Conservation (phyloP, 2,113 vertebrate genomes). For the Lynx canadensis region DNA sequence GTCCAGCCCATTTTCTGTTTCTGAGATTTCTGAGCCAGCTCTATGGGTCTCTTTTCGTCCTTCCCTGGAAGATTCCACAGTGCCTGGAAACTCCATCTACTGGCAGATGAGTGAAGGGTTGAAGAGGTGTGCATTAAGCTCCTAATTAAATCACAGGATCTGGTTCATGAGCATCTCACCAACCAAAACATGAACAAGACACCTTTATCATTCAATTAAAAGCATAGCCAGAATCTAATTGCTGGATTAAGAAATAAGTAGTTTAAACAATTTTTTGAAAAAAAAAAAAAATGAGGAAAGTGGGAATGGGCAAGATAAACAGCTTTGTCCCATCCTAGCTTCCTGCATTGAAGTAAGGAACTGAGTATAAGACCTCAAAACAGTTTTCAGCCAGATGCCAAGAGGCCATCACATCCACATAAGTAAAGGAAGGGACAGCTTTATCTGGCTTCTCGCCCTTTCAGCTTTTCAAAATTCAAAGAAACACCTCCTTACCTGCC, state of each 20-base stretch:
- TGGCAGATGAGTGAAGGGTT: slow-evolving; percentile 73
- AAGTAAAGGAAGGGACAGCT: background rate
- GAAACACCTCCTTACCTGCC: slow-evolving; percentile 89
- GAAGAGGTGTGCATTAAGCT: slow-evolving; percentile 81
- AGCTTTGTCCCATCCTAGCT: background rate
- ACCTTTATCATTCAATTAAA: slow-evolving; percentile 85
- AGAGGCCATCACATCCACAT: background rate
- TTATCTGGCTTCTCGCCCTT: background rate
- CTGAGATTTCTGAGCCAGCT: slow-evolving; percentile 54
- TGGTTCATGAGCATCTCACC: slow-evolving; percentile 79
- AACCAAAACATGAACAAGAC: slow-evolving; percentile 83
- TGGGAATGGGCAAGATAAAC: background rate
- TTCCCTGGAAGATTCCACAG: slow-evolving; percentile 73
- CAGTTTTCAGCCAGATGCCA: slow-evolving; percentile 16
- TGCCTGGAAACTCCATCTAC: slow-evolving; percentile 66
- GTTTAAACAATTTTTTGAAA: slow-evolving; percentile 41
- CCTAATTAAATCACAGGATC: slow-evolving; percentile 84
- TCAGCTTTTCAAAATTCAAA: slow-evolving; percentile 60
- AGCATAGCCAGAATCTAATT: slow-evolving; percentile 80
- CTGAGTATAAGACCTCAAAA: background rate
- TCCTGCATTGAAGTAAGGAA: slow-evolving; percentile 20
- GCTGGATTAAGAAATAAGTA: slow-evolving; percentile 82
- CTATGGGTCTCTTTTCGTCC: slow-evolving; percentile 43
- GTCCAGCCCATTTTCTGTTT: slow-evolving; percentile 15
- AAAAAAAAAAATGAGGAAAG: slow-evolving; percentile 16